Base-by-base conservation (phyloP, 2,113 vertebrate genomes). In the Steatornis caripensis region DNA sequence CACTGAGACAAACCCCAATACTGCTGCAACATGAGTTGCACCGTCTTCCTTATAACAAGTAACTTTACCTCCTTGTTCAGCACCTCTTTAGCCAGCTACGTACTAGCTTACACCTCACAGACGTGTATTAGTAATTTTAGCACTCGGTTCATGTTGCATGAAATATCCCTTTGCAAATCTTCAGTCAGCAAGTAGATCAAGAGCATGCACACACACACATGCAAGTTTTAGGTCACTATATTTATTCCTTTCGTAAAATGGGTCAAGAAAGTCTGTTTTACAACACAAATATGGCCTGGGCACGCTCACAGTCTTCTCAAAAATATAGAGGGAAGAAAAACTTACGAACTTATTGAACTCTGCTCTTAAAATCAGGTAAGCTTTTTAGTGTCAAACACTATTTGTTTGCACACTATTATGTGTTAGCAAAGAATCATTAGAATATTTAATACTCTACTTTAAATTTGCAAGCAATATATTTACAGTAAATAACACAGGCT, bases 41-140 rank as follows among this genome's bases (percentile, higher is more conserved):
- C 64, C 13, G 1, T 83, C 87, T 93, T 94, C 83, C 61, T 76
- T 55, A 11, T 6, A 58, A 60, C 1, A 14, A 58, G 26, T 6
- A 76, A 85, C 55, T 93, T 64, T 64, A 94, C 53, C 92, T 96
- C 90, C 87, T 90, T 39, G 55, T 39, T 92, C 86, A 74, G 74
- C 15, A 9, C 78, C 86, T 80, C 87, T 58, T 69, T 10, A 54
- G 79, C 87, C 82, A 90, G 43, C 61, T 71, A 55, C 37, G 11
- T 27, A 46, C 64, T 15, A 77, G 49, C 86, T 96, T 11, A 74
- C 80, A 89, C 80, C 74, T 81, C 91, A 29, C 69, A 78, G 77
- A 51, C 12, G 1, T 12, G 77, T 60, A 60, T 68, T 46, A 55
- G 81, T 94, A 87, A 91, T 78, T 92, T 68, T 84, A 96, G 91